phyloP scores from a whole-genome alignment of 2,797 vertebrate genomes.

The Tangara arthus region DNA sequence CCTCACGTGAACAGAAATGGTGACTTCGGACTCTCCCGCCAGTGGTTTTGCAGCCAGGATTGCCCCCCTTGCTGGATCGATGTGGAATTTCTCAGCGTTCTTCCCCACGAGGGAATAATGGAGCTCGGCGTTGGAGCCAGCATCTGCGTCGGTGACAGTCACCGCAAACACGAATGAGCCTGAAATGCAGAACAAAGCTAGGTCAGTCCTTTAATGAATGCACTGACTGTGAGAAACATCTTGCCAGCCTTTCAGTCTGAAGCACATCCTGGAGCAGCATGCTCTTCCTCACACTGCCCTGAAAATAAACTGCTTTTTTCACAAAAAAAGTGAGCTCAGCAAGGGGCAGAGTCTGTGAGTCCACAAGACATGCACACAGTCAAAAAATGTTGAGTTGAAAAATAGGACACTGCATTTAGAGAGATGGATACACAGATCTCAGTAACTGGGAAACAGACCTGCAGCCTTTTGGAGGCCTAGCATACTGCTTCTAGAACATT shows the following conservation, averaged over 20 bases:
- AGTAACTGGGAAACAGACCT: not conserved
- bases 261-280: not conserved
- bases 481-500: not conserved
- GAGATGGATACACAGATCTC: accelerated
- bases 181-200: conserved; percentile 61
- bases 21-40: conserved; percentile 86
- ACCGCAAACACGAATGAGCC: conserved; percentile 95
- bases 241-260: not conserved
- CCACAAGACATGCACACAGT: accelerated
- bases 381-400: not conserved
- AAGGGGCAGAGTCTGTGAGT: not conserved
- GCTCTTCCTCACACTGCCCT: not conserved
- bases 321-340: not conserved
- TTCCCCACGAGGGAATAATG: conserved; percentile 90
- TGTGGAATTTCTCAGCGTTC: conserved; percentile 91
- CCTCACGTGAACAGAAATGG: conserved; percentile 90
- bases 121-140: conserved; percentile 88
- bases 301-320: not conserved
- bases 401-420: not conserved
- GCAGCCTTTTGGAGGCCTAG: not conserved
- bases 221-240: accelerated
- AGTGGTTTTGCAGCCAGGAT: conserved; percentile 88
- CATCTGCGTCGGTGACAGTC: conserved; percentile 93
- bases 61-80: conserved; percentile 89
- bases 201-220: not conserved